Evolutionary conservation across 1,140 invertebrate species (phyloP).

Genomic region (Phymastichus coffea): DNA sequence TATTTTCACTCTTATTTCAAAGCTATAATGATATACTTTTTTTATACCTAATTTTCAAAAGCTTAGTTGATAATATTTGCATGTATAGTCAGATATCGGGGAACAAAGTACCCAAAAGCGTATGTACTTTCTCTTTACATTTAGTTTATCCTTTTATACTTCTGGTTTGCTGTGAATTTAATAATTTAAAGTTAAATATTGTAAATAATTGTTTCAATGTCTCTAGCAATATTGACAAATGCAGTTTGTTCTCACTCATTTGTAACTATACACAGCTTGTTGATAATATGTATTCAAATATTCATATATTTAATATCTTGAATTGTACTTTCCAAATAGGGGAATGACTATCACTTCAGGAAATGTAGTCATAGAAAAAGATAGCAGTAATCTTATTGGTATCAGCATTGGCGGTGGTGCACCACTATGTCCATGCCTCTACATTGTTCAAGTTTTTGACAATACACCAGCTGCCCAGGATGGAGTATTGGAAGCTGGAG

Average conservation of each 20-base stretch:
- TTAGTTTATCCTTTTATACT: no score
- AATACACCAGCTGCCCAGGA: constrained; percentile 91
- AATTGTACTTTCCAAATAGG: constrained; percentile 58
- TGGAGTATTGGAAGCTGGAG: constrained; percentile 90
- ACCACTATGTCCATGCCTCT: constrained; percentile 93
- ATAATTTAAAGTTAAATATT: constrained; percentile 1
- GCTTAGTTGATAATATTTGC: constrained; percentile 5
- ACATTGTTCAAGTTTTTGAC: constrained; percentile 97
- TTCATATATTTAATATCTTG: background rate
- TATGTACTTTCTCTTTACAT: background rate
- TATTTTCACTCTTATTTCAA: constrained; percentile 5
- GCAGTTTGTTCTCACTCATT: no score
- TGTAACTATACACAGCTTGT: no score
- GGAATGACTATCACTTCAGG: constrained; percentile 98
- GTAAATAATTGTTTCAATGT: background rate
- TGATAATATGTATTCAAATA: no score
- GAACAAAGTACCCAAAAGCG: constrained; percentile 5
- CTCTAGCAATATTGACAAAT: background rate
- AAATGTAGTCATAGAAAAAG: constrained; percentile 85
- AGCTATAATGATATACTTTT: background rate
- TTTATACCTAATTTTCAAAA: constrained; percentile 9
- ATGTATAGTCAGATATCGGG: constrained; percentile 4
- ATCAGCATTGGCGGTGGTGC: constrained; percentile 97
- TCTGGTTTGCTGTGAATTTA: no score
- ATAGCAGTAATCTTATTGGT: constrained; percentile 93